Percentiles rank a stretch among this genome's conserved stretches.
phyloP scores from a whole-genome alignment of 2,113 vertebrate genomes.

The Cinclus cinclus region DNA sequence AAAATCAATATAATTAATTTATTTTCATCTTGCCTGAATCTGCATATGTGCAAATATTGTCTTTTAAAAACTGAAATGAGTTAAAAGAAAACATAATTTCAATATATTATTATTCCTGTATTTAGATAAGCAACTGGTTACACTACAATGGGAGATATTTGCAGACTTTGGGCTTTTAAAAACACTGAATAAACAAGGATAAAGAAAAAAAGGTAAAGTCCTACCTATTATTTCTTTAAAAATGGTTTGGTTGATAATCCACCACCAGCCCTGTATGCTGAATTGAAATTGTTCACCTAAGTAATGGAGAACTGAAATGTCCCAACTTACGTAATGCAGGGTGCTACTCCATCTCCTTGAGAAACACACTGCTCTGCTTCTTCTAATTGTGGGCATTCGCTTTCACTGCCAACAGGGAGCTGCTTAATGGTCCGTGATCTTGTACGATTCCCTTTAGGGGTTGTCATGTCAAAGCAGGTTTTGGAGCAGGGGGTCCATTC shows the following conservation, averaged over 20 bases:
- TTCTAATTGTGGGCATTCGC: conserved; percentile 82
- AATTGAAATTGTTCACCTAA: neutral
- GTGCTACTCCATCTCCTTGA: conserved; percentile 75
- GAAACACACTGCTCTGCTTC: conserved; percentile 82
- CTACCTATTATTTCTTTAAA: neutral
- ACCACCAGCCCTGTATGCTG: rapidly evolving
- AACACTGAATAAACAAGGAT: neutral
- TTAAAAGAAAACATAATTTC: neutral
- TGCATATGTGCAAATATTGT: neutral
- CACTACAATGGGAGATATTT: neutral
- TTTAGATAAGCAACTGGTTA: neutral
- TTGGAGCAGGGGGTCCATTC: conserved; percentile 89
- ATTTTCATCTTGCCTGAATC: neutral
- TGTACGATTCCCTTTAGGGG: conserved; percentile 77
- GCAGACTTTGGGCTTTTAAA: neutral
- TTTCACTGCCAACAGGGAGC: conserved; percentile 82
- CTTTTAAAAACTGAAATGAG: neutral
- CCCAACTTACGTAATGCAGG: conserved; percentile 86
- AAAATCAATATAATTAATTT: neutral
- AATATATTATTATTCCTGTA: neutral
- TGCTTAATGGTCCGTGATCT: conserved; percentile 82
- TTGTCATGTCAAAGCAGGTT: conserved; percentile 76
- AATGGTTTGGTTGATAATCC: neutral
- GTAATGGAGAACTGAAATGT: neutral
- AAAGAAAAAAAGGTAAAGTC: neutral